These are phyloP conservation scores for Oreochromis mossambicus DNA, from an alignment of 2,797 vertebrate genomes.

Conservation along the genomic window DNA sequence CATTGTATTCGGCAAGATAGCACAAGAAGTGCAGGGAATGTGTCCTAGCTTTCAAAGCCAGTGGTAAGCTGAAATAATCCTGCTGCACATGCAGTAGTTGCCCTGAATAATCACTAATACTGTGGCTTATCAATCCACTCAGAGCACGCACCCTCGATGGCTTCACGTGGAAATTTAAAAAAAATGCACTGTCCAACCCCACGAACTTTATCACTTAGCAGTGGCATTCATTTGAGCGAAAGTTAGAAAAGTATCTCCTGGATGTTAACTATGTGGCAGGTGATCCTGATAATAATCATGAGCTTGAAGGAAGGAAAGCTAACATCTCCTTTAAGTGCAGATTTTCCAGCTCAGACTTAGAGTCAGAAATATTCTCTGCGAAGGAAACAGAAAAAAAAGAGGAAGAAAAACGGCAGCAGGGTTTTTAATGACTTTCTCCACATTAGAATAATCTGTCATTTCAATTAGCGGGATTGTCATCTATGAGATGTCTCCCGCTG, in stretches of 20 bases:
- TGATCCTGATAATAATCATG: conserved; percentile 70
- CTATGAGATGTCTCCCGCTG: conserved; percentile 71
- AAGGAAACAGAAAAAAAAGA: conserved; percentile 51
- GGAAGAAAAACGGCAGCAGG: conserved; percentile 65
- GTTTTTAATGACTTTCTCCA: conserved; percentile 83
- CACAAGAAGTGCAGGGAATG: conserved; percentile 8
- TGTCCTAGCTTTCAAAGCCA: conserved; percentile 29
- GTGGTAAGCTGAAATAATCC: conserved; percentile 38
- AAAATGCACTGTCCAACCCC: conserved; percentile 16
- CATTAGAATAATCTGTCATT: conserved; percentile 86
- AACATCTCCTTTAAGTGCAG: conserved; percentile 72
- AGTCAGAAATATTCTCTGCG: conserved; percentile 68
- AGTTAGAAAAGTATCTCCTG: conserved; percentile 54
- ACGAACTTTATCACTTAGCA: conserved; percentile 16
- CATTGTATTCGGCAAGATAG: conserved; percentile 20
- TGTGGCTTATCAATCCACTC: conserved; percentile 15
- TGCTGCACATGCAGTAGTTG: conserved; percentile 18
- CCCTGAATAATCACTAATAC: conserved; percentile 15
- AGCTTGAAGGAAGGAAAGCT: conserved; percentile 69
- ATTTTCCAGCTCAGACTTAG: conserved; percentile 62
- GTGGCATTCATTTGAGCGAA: conserved; percentile 26
- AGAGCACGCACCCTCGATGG: background rate
- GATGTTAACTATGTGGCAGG: conserved; percentile 62
- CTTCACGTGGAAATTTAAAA: background rate
- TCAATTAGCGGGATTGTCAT: conserved; percentile 83